Evolutionary conservation across 2,113 vertebrate genomes (phyloP), one percentile per base, ranked within the genome.

Genomic region (Motacilla alba): DNA sequence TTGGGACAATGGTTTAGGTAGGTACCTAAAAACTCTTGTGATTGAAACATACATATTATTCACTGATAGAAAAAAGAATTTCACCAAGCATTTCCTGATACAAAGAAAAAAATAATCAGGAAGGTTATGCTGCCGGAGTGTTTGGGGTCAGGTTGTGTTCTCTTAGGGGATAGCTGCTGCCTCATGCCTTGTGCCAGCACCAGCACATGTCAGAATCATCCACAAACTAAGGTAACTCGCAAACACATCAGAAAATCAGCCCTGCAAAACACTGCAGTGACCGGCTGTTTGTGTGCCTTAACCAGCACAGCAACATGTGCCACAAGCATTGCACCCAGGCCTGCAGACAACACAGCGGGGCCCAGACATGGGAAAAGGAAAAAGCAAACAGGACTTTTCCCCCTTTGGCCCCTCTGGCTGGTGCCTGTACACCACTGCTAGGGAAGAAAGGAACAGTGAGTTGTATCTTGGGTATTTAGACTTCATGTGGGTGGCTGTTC

Each of bases 371-470:
- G 83, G 89, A 95, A 92, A 90, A 90, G 35, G 47, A 75, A 73
- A 78, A 60, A 86, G 55, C 80, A 94, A 96, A 95, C 86, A 92
- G 50, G 52, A 94, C 94, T 90, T 89, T 90, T 30, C 16, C 72
- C 90, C 39, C 44, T 55, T 62, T 67, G 68, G 39, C 76, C 30
- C 56, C 60, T 50, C 39, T 30, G 12, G 43, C 46, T 62, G 64
- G 52, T 56, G 55, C 6, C 0, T 67, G 53, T 63, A 52, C 31
- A 37, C 24, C 1, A 3, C n/a, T 66, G 53, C 35, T 15, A 7
- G 33, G 28, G 43, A 90, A 83, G 30, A 72, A 59, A 47, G 56
- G 74, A 78, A 30, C 1, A 6, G 23, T 41, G 8, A 6, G 30
- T 11, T 85, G 8, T 69, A 24, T 22, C 52, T 88, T 2, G 0